Evolutionary conservation across 2,113 vertebrate species (phyloP), one percentile per base, ranked within the genome.

Genomic region (Nothoprocta pentlandii): DNA sequence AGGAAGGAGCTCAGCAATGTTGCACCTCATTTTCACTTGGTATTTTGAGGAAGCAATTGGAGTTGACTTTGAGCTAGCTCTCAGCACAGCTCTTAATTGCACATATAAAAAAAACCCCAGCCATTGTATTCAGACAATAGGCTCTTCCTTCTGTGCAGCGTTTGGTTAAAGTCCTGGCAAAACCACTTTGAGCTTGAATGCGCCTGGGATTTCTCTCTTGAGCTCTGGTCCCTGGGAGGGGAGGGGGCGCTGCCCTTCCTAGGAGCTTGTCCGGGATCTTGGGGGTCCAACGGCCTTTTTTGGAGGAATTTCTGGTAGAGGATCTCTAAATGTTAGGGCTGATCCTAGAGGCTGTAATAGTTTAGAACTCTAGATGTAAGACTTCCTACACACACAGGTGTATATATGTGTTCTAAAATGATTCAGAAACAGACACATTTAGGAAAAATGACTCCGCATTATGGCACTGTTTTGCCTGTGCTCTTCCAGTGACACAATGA

Each of bases 311-410:
- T 3, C 4, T 30, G 63, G 4, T 9, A 32, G 78, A 46, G 66
- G 21, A 10, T 26, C 39, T 61, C 53, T 30, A 0, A 46, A 0
- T 0, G 3, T 8, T 32, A 20, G 6, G 6, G 53, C 6, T 2
- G 1, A 4, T 16, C 21, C 23, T 71, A 51, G 77, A 74, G 58
- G 1, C 56, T 22, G 44, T 47, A 32, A 7, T 12, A 3, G 0
- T 20, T 10, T 30, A 49, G 39, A 54, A 34, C 77, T 67, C 41
- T 8, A 54, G 66, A 8, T 42, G 12, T 10, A 2, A 2, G 2
- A 25, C 64, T 51, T 56, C 8, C 26, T 56, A 16, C 28, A 56
- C 54, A 28, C 53, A 34, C 21, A 67, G 5, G 7, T 2, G 13
- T 58, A 42, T 44, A 9, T 42, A 16, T 14, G 58, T 14, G 58